A percentile compares a stretch with the other conserved stretches of the same genome.
Conservation (phyloP, 2,797 vertebrate genomes). For the Halcyon badia region DNA sequence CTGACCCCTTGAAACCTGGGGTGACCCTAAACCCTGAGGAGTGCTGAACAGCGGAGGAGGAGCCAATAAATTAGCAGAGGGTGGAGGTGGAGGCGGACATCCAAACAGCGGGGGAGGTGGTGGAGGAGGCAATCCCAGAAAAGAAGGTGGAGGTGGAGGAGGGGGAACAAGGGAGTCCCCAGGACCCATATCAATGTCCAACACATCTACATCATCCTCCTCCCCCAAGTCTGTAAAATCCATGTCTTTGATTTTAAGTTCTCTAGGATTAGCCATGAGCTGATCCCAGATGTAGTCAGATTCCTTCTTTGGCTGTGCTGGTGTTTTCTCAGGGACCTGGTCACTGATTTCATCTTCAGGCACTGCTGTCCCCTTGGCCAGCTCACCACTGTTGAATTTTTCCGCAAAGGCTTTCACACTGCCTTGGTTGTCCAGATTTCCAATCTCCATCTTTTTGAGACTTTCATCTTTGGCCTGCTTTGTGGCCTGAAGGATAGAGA, state of each 20-base stretch:
- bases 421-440: constrained; percentile 91
- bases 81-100: constrained; percentile 88
- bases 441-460: constrained; percentile 88
- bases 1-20: constrained; percentile 88
- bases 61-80: constrained; percentile 88
- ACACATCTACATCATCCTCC: constrained; percentile 92
- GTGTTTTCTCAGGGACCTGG: constrained; percentile 82
- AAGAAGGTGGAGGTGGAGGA: constrained; percentile 87
- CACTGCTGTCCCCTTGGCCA: constrained; percentile 83
- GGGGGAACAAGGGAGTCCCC: constrained; percentile 84
- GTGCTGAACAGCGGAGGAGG: constrained; percentile 85
- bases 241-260: constrained; percentile 97
- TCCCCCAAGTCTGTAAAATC: constrained; percentile 97
- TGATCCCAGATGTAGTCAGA: constrained; percentile 99
- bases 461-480: constrained; percentile 88
- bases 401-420: constrained; percentile 91
- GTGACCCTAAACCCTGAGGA: constrained; percentile 84
- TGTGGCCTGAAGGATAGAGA: constrained; percentile 91
- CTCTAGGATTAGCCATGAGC: constrained; percentile 92
- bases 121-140: constrained; percentile 84
- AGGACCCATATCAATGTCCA: constrained; percentile 88
- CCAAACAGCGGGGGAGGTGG: constrained; percentile 90
- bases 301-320: constrained; percentile 89
- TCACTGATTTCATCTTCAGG: constrained; percentile 83
- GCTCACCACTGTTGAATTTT: constrained; percentile 88